These are phyloP conservation scores for Mionectes macconnelli DNA, from an alignment of 2,113 vertebrate species.

Conservation along the genomic window DNA sequence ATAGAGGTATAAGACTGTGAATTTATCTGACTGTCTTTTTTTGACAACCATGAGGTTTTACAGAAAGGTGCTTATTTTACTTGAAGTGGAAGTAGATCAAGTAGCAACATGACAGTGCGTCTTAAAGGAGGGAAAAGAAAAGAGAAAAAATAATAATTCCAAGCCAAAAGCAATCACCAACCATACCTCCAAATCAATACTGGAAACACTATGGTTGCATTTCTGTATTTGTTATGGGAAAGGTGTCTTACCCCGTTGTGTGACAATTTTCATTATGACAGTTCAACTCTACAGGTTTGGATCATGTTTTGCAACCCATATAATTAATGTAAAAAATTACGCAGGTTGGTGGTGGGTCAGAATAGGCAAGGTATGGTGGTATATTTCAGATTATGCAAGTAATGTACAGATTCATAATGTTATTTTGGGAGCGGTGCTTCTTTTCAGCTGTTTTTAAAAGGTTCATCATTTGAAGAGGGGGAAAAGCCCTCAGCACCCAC, in stretches of 20 bases:
- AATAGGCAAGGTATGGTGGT: not conserved
- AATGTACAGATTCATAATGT: not conserved
- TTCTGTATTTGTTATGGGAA: not conserved
- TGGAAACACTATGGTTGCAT: not conserved
- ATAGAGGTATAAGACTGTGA: not conserved
- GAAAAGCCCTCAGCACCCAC: not conserved
- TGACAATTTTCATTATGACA: not conserved
- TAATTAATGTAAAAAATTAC: not conserved
- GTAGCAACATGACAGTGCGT: not conserved
- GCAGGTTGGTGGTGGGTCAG: not conserved
- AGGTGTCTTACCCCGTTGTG: not conserved
- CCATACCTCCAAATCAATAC: not conserved
- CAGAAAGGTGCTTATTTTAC: not conserved
- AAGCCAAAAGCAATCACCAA: not conserved
- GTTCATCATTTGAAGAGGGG: not conserved
- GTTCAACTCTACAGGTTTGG: not conserved
- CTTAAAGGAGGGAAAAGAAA: not conserved
- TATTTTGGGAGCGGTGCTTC: not conserved
- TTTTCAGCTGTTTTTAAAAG: not conserved
- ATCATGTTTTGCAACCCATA: not conserved
- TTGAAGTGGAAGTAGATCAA: not conserved
- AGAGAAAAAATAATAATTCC: too few species aligned
- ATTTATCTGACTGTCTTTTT: not conserved
- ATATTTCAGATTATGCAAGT: not conserved
- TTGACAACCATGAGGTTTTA: not conserved